Base-by-base conservation (phyloP, 2,113 vertebrate genomes). In the Ammospiza caudacuta region DNA sequence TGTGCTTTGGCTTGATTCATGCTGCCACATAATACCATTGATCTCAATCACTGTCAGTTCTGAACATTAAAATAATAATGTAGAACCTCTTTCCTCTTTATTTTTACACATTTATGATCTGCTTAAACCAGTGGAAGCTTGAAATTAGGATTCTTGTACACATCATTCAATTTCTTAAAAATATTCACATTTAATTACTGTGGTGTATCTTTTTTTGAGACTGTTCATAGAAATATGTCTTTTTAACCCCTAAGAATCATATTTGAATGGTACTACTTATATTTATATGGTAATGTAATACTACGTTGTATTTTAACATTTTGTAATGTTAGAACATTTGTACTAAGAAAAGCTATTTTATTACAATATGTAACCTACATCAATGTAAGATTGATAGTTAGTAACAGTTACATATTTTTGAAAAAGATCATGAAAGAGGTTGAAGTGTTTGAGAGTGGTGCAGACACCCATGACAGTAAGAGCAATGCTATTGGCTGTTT, bases 41-140 rank as follows among this genome's bases (percentile, higher is more conserved):
- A 96, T 95, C 92, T 97, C 94, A 92, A 95, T 95, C 92, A 94
- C 94, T 92, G 88, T 92, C 88, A 94, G 39, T 83, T 70, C 62
- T 92, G 88, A 93, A 61, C 44, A 54, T 95, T 84, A 83, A 94
- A 95, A 94, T 92, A 81, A 78, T 91, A 95, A 94, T 61, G 77
- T 81, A 80, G 72, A 88, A 70, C 82, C 85, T 52, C 47, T 88
- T 92, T 69, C 61, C 35, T 88, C 75, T 77, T 83, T 76, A 70
- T 74, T 94, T 93, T 91, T 74, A 44, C 41, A 57, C 41, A 33
- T 86, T 81, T 92, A 68, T 61, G 44, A 83, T 67, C 55, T 83
- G 39, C 70, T 81, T 86, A 83, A 92, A 92, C 81, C 90, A 86
- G 35, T 46, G 66, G 44, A 91, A 83, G 74, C 70, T 80, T 74